Evolutionary conservation across 2,888 invertebrate genomes (phyloP).

Genomic region (Coleophora deauratella): DNA sequence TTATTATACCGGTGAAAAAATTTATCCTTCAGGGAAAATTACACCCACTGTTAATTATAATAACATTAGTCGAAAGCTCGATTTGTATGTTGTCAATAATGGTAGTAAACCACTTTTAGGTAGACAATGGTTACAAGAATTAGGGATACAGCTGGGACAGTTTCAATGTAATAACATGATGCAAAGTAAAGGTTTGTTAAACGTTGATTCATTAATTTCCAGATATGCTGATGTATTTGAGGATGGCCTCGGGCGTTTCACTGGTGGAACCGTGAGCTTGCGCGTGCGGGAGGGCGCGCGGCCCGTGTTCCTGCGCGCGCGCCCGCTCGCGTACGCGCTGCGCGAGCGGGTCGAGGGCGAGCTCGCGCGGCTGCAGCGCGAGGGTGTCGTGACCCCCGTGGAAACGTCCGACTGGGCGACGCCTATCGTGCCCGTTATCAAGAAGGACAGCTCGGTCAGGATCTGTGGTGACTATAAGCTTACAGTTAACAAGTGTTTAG

Average conservation of each 20-base stretch:
- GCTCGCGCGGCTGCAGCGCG: background rate
- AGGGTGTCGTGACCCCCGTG: conserved; percentile 29
- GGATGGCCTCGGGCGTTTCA: conserved; percentile 6
- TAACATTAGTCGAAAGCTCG: conserved; percentile 7
- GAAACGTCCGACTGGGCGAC: conserved; percentile 5
- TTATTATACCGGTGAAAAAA: no score
- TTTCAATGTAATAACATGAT: background rate
- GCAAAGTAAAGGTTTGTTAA: background rate
- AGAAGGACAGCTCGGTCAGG: conserved; percentile 6
- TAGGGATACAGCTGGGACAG: background rate
- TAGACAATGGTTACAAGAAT: conserved; percentile 12
- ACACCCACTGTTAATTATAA: no score
- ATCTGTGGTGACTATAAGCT: conserved; percentile 19
- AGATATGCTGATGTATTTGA: conserved; percentile 1
- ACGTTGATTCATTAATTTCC: background rate
- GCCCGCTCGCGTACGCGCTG: conserved; percentile 7
- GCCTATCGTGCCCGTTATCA: background rate
- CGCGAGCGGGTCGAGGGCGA: background rate
- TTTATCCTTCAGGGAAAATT: no score
- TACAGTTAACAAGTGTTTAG: conserved; percentile 8
- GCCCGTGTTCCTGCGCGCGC: background rate
- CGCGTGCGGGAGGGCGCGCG: conserved; percentile 9
- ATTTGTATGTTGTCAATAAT: conserved; percentile 11
- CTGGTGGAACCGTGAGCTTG: conserved; percentile 2
- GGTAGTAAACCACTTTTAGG: conserved; percentile 11